Evolutionary conservation across 2,888 invertebrate genomes (phyloP), one percentile per base, ranked within the genome.

Genomic region (Chymomyza fuscimana): DNA sequence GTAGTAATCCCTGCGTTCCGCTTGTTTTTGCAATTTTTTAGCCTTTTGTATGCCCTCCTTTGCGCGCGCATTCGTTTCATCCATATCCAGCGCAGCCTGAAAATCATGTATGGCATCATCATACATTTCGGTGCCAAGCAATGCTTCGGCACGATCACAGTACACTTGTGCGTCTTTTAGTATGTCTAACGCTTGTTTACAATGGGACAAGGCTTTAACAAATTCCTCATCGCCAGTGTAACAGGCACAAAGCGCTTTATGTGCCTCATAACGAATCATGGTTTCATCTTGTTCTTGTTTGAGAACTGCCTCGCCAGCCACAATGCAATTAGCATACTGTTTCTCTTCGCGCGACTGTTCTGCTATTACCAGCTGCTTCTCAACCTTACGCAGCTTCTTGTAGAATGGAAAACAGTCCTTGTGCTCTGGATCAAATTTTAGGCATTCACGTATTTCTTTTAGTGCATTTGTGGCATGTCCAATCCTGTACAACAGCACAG

Each of bases 351-450:
- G 92, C 3, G 93, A 91, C 63, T 92, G 91, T 85, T 96, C 95
- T 10, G 96, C 95, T 29, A 95, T 94, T 29, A 92, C 91, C 68
- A 97, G 90, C 70, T 95, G 93, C 90, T 97, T 98, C 78, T 96
- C 97, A 15, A 99, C 94, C 91, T 98, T 98, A 91, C 98, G 98
- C 46, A 99, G 93, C 91, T 96, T 97, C 92, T 99, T 99, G 93
- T 99, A 99, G 89, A 98, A 96, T 22, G 96, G 95, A 92, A 98
- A 98, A 92, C 99, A 99, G 85, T 96, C 94, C 92, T 98, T 97
- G 92, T 99, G 98, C 86, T 99, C 99, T 0, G 99, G 99, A 92
- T 99, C 99, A 56, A 99, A 93, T 91, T 97, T 98, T 19, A 99
- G 93, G 91, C 99, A 99, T 91, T 99, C 99, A 22, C 99, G 95